Base-by-base conservation (phyloP, 2,888 invertebrate genomes). In the Ornithoptera alexandrae region DNA sequence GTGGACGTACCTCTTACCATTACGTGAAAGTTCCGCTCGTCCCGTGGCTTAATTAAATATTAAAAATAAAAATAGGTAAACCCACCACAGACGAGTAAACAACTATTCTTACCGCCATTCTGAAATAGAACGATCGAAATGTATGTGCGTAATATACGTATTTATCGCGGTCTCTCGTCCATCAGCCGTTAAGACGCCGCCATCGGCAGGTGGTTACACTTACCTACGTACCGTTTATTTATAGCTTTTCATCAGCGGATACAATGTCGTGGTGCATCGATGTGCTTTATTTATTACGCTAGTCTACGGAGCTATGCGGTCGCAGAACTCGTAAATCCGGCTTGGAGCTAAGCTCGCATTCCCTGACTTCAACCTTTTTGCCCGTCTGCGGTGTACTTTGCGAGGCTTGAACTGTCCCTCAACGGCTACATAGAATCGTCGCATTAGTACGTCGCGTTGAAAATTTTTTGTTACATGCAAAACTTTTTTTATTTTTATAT, bases 291-390 rank as follows among this genome's bases (percentile, higher is more conserved):
- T 74, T 74, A 75, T 74, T 74, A 76, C 76, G 74, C 72, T 72
- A 67, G 73, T 73, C 63, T 69, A 73, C 67, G 68, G 68, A 71
- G 74, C 74, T 72, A 74, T 74, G 77, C 75, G 73, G 72, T 74
- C 74, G 74, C 75, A 74, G 74, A 76, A 78, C 78, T 77, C 69
- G 77, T 76, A 75, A 79, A 80, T 77, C 80, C 78, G 79, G 77
- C 77, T 72, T 62, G 65, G 78, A 77, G 80, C 82, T 84, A 81
- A 84, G 83, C 83, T 82, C 73, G 73, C 80, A 86, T 85, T 79
- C 78, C 76, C 76, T 78, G 79, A 81, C 80, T 83, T 79, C 81
- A 79, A 81, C 79, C 83, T 89, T 88, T 88, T 89, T 87, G 81
- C 78, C 75, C 75, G 84, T 86, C 86, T 86, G 81, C 82, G 77